A percentile compares a stretch with the other conserved stretches of the same genome.
These are phyloP conservation scores for Leptinotarsa lineolata DNA, from an alignment of 1,140 invertebrate species.

Conservation along the genomic window DNA sequence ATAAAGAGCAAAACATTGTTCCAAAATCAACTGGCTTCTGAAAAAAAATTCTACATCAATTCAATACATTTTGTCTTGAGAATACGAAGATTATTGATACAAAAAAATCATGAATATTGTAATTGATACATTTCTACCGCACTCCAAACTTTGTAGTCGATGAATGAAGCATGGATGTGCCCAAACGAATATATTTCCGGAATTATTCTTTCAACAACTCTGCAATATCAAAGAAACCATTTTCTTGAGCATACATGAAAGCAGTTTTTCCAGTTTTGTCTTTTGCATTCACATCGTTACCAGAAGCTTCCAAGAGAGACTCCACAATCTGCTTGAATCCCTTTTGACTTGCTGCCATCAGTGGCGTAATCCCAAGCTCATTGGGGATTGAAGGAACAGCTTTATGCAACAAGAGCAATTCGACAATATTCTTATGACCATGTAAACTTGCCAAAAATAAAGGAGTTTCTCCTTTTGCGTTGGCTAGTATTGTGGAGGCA, in stretches of 20 bases:
- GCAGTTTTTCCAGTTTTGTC: background rate
- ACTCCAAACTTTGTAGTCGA: no score
- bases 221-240: background rate
- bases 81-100: no score
- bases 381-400: background rate
- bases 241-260: background rate
- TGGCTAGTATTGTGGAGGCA: background rate
- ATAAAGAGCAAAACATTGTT: no score
- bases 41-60: no score
- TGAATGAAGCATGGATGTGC: no score
- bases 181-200: no score
- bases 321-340: background rate
- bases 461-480: background rate
- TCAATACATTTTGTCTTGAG: no score
- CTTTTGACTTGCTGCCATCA: background rate
- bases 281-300: background rate
- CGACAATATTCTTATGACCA: background rate
- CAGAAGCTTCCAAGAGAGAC: background rate
- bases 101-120: no score
- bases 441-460: background rate
- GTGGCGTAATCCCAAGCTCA: background rate
- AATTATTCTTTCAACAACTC: background rate
- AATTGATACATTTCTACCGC: no score
- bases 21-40: no score
- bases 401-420: background rate